phyloP scores from a whole-genome alignment of 2,888 invertebrate genomes.

The Trissoscelio sp. region DNA sequence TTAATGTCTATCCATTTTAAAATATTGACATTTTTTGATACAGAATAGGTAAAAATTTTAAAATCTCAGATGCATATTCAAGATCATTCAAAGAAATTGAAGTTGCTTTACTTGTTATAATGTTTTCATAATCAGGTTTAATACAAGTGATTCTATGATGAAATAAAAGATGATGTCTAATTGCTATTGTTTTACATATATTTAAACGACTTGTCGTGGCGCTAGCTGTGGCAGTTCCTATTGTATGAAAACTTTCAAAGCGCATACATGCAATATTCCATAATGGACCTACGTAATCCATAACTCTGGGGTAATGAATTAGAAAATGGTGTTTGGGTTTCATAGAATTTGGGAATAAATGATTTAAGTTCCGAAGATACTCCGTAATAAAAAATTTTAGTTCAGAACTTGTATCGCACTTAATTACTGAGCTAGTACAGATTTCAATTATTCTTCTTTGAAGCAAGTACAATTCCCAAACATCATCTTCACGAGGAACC shows the following conservation, averaged over 20 bases:
- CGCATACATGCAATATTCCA: slow-evolving; percentile 64
- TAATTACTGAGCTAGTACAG: slow-evolving; percentile 1
- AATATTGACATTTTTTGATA: not conserved
- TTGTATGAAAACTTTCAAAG: slow-evolving; percentile 64
- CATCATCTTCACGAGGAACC: slow-evolving; percentile 44
- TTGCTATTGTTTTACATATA: slow-evolving; percentile 55
- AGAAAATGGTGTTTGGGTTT: slow-evolving; percentile 40
- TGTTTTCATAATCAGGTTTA: not conserved
- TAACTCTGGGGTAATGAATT: slow-evolving; percentile 33
- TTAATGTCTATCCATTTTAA: slow-evolving; percentile 1
- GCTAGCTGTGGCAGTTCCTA: slow-evolving; percentile 41
- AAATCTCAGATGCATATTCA: too few species aligned
- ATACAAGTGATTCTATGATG: not conserved
- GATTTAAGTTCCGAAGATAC: slow-evolving; percentile 15
- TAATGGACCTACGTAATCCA: slow-evolving; percentile 63
- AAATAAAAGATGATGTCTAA: slow-evolving; percentile 49
- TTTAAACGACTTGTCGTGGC: slow-evolving; percentile 55
- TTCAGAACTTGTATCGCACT: not conserved
- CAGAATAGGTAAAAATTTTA: not conserved
- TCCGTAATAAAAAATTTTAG: slow-evolving; percentile 20
- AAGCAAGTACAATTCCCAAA: slow-evolving; percentile 62
- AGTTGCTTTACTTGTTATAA: not conserved
- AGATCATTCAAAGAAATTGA: not conserved
- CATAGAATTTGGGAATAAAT: slow-evolving; percentile 12
- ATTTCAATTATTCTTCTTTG: slow-evolving; percentile 50